Evolutionary conservation across 2,797 vertebrate genomes (phyloP).

Genomic region (Acropternis orthonyx): DNA sequence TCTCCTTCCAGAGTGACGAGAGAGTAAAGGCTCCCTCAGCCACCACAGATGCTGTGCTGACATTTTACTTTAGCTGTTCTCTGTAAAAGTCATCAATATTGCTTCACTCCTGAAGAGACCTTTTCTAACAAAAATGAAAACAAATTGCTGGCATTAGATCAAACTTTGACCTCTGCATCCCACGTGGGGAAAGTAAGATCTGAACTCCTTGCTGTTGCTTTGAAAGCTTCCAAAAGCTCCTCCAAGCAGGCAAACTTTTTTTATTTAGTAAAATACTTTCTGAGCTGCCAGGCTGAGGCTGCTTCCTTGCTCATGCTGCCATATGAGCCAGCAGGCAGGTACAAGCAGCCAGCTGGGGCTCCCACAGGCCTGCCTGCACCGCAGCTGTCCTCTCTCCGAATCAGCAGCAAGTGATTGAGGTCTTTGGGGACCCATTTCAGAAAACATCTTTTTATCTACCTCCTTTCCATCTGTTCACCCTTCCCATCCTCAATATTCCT

Average conservation of each 20-base stretch:
- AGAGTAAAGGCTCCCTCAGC: conserved; percentile 21
- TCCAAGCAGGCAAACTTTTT: background rate
- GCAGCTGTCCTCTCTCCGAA: fast-evolving
- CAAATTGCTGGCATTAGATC: conserved; percentile 32
- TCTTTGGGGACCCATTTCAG: background rate
- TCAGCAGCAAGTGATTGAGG: background rate
- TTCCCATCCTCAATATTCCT: background rate
- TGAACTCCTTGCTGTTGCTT: background rate
- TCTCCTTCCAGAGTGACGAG: conserved; percentile 13
- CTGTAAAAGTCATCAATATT: conserved; percentile 25
- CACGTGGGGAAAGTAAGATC: background rate
- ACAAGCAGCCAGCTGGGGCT: background rate
- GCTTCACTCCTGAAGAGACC: background rate
- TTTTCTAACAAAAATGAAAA: conserved; percentile 49
- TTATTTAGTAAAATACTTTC: background rate
- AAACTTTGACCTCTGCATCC: conserved; percentile 26
- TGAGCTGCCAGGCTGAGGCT: background rate
- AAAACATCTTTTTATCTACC: background rate
- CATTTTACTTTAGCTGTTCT: conserved; percentile 43
- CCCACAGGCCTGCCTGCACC: background rate
- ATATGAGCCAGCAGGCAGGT: fast-evolving
- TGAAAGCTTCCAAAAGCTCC: background rate
- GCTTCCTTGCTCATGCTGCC: background rate
- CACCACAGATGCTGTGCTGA: conserved; percentile 23
- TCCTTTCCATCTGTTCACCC: background rate